phyloP scores from a whole-genome alignment of 2,797 vertebrate genomes.

The Numenius phaeopus region DNA sequence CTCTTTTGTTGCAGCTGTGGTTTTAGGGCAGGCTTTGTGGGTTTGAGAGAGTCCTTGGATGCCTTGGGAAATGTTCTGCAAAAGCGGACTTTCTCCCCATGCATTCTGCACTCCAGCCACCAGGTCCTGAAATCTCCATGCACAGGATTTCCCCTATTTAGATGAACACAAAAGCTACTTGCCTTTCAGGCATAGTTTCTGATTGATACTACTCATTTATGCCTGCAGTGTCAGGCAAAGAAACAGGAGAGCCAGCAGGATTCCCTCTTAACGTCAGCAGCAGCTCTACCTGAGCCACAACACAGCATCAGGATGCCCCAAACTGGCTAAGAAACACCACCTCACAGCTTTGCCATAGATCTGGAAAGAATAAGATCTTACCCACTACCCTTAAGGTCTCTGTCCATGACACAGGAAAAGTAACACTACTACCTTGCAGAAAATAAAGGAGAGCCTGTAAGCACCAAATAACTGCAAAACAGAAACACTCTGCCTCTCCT shows the following conservation, averaged over 20 bases:
- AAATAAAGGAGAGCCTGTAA: neutral
- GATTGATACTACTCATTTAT: neutral
- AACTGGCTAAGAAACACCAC: neutral
- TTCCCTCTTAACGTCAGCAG: neutral
- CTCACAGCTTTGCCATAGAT: neutral
- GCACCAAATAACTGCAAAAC: rapidly evolving
- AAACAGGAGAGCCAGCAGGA: neutral
- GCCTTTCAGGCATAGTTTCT: neutral
- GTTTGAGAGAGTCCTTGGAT: conserved; percentile 68
- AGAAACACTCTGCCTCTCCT: neutral
- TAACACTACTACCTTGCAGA: neutral
- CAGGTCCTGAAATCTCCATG: conserved; percentile 58
- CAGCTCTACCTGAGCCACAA: neutral
- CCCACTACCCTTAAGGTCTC: neutral
- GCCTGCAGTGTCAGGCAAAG: neutral
- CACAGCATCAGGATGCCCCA: neutral
- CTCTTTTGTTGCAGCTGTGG: conserved; percentile 71
- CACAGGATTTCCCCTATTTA: conserved; percentile 35
- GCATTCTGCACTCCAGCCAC: conserved; percentile 36
- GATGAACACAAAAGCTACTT: neutral
- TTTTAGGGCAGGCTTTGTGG: conserved; percentile 71
- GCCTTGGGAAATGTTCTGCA: conserved; percentile 65
- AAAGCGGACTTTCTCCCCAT: conserved; percentile 28
- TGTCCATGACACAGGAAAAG: neutral
- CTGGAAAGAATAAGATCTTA: neutral